These are phyloP conservation scores for Scalopus aquaticus DNA, from an alignment of 2,113 vertebrate genomes.

Conservation along the genomic window DNA sequence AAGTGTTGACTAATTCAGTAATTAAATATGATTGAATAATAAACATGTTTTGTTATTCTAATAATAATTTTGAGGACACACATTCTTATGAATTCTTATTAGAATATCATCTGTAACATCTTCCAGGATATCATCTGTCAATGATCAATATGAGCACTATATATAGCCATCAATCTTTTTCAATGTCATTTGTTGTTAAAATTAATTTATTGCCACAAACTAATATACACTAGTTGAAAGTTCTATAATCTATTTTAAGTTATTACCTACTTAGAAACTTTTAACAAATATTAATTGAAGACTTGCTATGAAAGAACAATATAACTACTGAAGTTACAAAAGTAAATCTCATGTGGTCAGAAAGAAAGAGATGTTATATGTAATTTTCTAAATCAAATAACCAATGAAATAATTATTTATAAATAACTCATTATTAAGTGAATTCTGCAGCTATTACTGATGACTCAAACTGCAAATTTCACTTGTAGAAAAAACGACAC, in stretches of 20 bases:
- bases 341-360: not conserved
- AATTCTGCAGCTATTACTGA: not conserved
- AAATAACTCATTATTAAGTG: not conserved
- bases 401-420: not conserved
- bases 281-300: not conserved
- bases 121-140: not conserved
- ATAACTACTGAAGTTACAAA: not conserved
- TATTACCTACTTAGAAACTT: not conserved
- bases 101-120: not conserved
- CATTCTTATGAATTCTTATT: not conserved
- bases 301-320: not conserved
- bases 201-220: not conserved
- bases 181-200: not conserved
- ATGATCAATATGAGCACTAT: not conserved
- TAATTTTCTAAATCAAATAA: constrained; percentile 9
- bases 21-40: not conserved
- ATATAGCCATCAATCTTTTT: not conserved
- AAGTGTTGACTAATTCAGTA: not conserved
- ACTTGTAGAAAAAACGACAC: not conserved
- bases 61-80: not conserved
- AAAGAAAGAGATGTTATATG: not conserved
- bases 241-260: not conserved
- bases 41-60: not conserved
- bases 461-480: not conserved
- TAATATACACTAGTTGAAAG: not conserved